phyloP scores from a whole-genome alignment of 2,888 invertebrate genomes.

The Nysson spinosus region DNA sequence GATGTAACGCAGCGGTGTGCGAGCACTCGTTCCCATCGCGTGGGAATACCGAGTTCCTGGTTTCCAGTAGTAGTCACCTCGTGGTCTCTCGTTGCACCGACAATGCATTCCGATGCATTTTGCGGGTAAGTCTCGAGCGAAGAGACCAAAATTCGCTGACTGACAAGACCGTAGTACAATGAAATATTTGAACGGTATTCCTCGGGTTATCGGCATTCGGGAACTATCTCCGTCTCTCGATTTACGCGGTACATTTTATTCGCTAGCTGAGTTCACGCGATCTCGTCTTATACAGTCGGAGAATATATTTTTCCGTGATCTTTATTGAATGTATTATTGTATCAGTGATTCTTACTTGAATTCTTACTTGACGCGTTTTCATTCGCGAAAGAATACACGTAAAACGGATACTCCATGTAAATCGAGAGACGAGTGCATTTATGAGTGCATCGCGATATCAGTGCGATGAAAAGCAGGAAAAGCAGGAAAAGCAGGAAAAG shows the following conservation, averaged over 20 bases:
- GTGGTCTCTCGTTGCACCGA: conserved; percentile 2
- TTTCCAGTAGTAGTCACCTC: conserved; percentile 28
- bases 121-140: conserved; percentile 16
- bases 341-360: too few species aligned
- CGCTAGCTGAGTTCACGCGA: neutral
- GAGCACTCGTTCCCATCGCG: conserved; percentile 36
- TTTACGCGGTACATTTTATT: conserved; percentile 10
- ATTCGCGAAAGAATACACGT: too few species aligned
- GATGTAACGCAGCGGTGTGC: conserved; percentile 10
- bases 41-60: conserved; percentile 43
- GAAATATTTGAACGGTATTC: conserved; percentile 37
- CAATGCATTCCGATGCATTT: conserved; percentile 36
- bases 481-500: too few species aligned
- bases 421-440: too few species aligned
- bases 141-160: conserved; percentile 39
- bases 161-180: conserved; percentile 24
- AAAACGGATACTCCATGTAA: too few species aligned
- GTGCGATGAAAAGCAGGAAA: too few species aligned
- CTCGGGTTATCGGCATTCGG: conserved; percentile 4
- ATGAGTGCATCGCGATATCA: too few species aligned
- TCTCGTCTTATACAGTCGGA: neutral
- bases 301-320: neutral
- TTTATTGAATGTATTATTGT: too few species aligned
- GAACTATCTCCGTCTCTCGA: neutral
- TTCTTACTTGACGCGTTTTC: too few species aligned